Percentiles rank a stretch among this genome's conserved stretches.
Conservation (phyloP, 1,140 invertebrate genomes). For the Macrosteles quadrilineatus region DNA sequence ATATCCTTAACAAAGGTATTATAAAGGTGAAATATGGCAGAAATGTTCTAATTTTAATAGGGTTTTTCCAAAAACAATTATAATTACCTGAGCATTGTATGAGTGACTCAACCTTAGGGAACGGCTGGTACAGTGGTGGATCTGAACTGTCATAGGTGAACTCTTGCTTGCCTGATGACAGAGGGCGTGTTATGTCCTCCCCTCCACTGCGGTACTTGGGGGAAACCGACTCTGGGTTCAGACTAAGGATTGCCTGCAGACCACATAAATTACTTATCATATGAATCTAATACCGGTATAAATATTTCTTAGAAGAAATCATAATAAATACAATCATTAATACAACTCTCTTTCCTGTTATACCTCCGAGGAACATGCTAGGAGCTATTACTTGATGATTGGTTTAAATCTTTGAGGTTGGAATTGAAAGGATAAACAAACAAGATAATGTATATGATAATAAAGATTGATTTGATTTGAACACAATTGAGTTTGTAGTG, state of each 20-base stretch:
- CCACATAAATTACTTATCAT: no score
- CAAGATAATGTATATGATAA: no score
- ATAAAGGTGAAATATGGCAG: neutral
- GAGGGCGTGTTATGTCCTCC: slow-evolving; percentile 51
- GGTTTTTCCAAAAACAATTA: neutral
- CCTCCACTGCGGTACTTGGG: slow-evolving; percentile 24
- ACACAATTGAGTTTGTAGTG: no score
- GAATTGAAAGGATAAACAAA: no score
- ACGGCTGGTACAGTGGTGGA: slow-evolving; percentile 76
- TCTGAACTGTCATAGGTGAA: slow-evolving; percentile 70
- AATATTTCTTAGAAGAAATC: no score
- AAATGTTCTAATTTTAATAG: neutral
- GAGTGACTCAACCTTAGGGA: slow-evolving; percentile 74
- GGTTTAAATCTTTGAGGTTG: no score
- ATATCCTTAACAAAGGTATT: neutral
- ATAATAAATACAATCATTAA: no score
- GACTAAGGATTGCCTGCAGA: neutral
- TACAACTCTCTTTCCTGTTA: no score
- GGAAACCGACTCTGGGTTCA: neutral
- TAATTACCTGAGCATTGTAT: slow-evolving; percentile 72
- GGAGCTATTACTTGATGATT: no score
- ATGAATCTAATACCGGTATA: no score
- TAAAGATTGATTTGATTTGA: no score
- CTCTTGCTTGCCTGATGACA: slow-evolving; percentile 70
- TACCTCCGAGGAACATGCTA: no score